Evolutionary conservation across 2,113 vertebrate genomes (phyloP).

Genomic region (Urocolius indicus): DNA sequence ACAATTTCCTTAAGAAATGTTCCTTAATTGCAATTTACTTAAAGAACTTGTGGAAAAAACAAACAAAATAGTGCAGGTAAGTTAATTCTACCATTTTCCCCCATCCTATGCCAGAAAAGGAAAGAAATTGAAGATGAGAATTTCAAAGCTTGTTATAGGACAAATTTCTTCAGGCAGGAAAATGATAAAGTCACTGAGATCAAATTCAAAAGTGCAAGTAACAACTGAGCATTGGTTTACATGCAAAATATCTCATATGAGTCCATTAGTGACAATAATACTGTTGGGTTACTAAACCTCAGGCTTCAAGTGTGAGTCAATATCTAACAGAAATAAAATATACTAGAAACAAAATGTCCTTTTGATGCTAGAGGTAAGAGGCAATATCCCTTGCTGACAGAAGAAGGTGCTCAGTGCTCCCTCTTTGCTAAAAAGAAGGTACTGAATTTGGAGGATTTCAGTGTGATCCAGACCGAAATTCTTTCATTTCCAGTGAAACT

Average conservation of each 20-base stretch:
- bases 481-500: neutral
- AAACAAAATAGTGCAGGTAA: neutral
- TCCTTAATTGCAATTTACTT: neutral
- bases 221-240: neutral
- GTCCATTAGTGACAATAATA: neutral
- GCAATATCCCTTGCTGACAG: neutral
- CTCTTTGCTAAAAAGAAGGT: neutral
- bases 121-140: neutral
- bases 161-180: neutral
- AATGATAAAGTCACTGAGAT: neutral
- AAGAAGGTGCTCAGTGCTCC: neutral
- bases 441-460: neutral
- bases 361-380: neutral
- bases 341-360: neutral
- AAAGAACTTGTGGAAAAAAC: neutral
- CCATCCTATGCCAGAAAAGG: neutral
- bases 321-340: neutral
- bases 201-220: neutral
- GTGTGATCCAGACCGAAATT: neutral
- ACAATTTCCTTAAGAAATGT: neutral
- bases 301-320: neutral
- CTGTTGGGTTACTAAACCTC: neutral
- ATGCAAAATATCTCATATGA: neutral
- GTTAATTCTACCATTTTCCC: neutral
- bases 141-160: neutral